These are phyloP conservation scores for Dasyprocta punctata DNA, from an alignment of 2,113 vertebrate species.

Conservation along the genomic window DNA sequence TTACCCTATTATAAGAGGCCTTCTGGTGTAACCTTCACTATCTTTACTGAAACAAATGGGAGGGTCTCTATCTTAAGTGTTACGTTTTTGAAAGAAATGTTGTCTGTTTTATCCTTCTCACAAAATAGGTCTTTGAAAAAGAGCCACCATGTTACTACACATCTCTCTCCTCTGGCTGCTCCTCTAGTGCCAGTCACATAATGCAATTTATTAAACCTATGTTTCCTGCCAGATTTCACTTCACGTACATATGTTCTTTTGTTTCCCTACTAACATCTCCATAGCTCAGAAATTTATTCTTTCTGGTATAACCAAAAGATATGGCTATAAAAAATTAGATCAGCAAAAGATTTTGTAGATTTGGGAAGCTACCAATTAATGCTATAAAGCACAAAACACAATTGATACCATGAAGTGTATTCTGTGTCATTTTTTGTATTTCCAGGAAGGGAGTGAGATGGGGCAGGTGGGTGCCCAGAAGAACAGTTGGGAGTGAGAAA, in stretches of 20 bases:
- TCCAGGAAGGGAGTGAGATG: rapidly evolving
- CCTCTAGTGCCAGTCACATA: neutral
- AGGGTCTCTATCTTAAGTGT: neutral
- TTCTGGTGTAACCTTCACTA: neutral
- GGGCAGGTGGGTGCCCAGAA: neutral
- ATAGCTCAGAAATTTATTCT: neutral
- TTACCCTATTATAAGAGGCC: neutral
- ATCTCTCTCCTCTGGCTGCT: neutral
- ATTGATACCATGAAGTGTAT: neutral
- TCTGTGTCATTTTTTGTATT: neutral
- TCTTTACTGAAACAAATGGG: neutral
- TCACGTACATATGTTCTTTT: slow-evolving; percentile 60
- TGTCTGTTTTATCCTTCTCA: neutral
- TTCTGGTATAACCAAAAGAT: neutral
- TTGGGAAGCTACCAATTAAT: neutral
- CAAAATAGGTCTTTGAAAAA: slow-evolving; percentile 6
- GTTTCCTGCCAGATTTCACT: slow-evolving; percentile 63
- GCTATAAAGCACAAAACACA: rapidly evolving
- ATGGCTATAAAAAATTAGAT: slow-evolving; percentile 43
- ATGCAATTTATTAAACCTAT: slow-evolving; percentile 57
- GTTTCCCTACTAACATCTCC: slow-evolving; percentile 43
- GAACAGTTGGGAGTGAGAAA: neutral
- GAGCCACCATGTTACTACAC: neutral
- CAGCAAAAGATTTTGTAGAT: neutral
- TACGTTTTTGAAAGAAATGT: neutral